These are phyloP conservation scores for Kryptopterus vitreolus DNA, from an alignment of 2,797 vertebrate species.

Conservation along the genomic window DNA sequence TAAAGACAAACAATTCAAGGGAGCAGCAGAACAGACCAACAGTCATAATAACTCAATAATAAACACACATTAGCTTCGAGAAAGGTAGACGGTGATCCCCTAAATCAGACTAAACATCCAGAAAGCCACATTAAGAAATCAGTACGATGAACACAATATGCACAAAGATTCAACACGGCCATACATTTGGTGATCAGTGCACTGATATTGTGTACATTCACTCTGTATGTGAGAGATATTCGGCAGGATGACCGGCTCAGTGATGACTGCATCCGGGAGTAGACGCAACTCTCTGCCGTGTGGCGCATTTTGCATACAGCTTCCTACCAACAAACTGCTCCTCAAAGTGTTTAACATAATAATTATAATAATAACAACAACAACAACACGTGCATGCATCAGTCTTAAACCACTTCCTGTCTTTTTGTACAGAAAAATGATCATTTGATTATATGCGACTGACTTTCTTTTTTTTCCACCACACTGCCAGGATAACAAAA, in stretches of 20 bases:
- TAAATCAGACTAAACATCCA: background rate
- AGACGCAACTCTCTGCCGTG: background rate
- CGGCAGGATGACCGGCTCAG: background rate
- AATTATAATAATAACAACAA: no score
- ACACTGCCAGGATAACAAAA: conserved; percentile 28
- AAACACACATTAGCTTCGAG: background rate
- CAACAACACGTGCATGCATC: background rate
- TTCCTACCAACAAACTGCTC: background rate
- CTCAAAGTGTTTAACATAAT: background rate
- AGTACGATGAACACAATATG: background rate
- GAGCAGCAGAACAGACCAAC: background rate
- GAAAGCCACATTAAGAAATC: background rate
- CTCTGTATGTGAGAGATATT: background rate
- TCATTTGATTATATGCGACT: background rate
- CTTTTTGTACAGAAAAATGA: background rate
- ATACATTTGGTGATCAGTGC: no score
- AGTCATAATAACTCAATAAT: background rate
- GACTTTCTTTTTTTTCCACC: background rate
- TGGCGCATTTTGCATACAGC: conserved; percentile 4
- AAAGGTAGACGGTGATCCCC: background rate
- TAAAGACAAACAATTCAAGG: background rate
- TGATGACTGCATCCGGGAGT: conserved; percentile 26
- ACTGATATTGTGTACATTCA: background rate
- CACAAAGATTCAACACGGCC: background rate
- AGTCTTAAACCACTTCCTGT: background rate